Evolutionary conservation across 1,140 invertebrate species (phyloP), one percentile per base, ranked within the genome.

Genomic region (Megalopta genalis): DNA sequence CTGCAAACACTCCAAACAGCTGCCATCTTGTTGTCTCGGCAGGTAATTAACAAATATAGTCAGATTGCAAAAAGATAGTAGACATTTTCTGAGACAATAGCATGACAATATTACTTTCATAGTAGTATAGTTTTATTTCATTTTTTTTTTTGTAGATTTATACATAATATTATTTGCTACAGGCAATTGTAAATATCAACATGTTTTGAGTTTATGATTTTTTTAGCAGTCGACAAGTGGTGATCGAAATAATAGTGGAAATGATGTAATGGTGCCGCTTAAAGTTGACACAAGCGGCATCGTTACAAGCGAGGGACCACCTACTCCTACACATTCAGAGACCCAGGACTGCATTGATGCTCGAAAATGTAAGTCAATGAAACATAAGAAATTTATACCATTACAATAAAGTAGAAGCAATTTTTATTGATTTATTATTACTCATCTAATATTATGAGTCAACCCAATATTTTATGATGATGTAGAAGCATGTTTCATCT

Each of bases 301-400:
- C 84, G 89, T 92, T 67, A 90, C 91, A 70, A 92, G 91, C 75
- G 94, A 94, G 81, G 95, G 95, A 80, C 95, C 95, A 84, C 95
- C 95, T 23, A 96, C 95, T 65, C 95, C 95, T 9, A 96, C 95
- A 65, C 95, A 95, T 92, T 96, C 95, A 57, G 95, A 96, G 90
- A 95, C 93, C 79, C 94, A 95, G 85, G 95, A 95, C 89, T 95
- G 94, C 88, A 92, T 94, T 66, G 94, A 95, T 87, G 93, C 93
- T 78, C 92, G 94, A 90, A 94, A 94, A 92, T 90, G 94, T 94
- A 90, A 92, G 90, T 85, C 52, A n/a, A 63, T 37, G 71, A 59
- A 32, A 46, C 9, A 57, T 8, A 2, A 32, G 4, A 60, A 70
- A 39, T 23, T 42, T 46, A 12, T 37, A 62, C 16, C 21, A 39